phyloP scores from a whole-genome alignment of 2,113 vertebrate species.

The Ictidomys tridecemlineatus region DNA sequence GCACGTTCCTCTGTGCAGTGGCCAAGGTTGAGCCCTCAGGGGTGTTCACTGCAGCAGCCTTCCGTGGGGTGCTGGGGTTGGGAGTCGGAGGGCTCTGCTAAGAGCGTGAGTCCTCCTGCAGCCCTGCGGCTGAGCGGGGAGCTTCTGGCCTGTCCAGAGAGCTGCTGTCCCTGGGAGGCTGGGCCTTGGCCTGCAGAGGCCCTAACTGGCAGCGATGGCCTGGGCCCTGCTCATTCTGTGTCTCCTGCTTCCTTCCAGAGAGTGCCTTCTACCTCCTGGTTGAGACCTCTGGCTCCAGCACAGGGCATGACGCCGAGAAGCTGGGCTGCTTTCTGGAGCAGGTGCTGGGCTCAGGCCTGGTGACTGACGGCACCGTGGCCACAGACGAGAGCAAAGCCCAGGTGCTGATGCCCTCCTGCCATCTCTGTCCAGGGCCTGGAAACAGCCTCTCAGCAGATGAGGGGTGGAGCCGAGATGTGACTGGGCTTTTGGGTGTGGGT shows the following conservation, averaged over 20 bases:
- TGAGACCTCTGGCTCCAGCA: constrained; percentile 95
- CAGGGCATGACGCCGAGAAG: constrained; percentile 93
- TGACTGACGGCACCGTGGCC: constrained; percentile 93
- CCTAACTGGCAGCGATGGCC: rapidly evolving
- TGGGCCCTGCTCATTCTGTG: neutral
- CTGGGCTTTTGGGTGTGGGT: neutral
- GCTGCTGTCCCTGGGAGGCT: neutral
- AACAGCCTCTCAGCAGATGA: neutral
- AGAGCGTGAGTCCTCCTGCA: neutral
- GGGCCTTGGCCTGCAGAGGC: neutral
- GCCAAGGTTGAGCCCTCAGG: rapidly evolving
- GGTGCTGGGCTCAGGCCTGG: constrained; percentile 89
- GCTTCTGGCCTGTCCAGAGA: neutral
- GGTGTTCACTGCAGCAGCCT: rapidly evolving
- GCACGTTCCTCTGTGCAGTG: too few relatives aligned
- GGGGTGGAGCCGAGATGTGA: rapidly evolving
- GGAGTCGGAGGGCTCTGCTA: neutral
- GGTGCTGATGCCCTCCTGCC: constrained; percentile 81
- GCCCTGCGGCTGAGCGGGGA: too few relatives aligned
- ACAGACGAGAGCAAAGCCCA: constrained; percentile 92
- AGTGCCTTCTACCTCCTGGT: constrained; percentile 95
- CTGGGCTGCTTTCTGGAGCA: constrained; percentile 92
- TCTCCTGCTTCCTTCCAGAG: constrained; percentile 85
- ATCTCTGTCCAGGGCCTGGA: rapidly evolving
- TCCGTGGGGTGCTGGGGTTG: neutral